A percentile compares a stretch with the other conserved stretches of the same genome.
These are phyloP conservation scores for Hydroisotoma schaefferi DNA, from an alignment of 2,888 invertebrate genomes.

Conservation along the genomic window DNA sequence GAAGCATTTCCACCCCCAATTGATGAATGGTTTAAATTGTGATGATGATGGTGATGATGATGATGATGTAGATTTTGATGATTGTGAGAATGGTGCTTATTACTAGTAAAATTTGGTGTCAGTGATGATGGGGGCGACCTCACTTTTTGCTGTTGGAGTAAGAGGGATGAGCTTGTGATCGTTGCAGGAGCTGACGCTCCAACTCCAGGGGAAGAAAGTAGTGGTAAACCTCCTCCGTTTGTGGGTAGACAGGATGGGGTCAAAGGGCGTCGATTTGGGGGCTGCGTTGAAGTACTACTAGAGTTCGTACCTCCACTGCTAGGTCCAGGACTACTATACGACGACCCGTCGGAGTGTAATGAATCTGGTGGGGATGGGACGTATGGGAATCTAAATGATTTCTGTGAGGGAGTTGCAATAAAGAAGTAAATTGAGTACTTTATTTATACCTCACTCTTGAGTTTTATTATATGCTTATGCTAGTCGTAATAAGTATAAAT, in stretches of 20 bases:
- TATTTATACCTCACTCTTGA: too few relatives aligned
- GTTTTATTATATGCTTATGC: neutral
- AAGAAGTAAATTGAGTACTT: too few relatives aligned
- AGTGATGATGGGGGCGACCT: slow-evolving; percentile 2
- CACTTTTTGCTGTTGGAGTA: slow-evolving; percentile 15
- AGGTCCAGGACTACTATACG: slow-evolving; percentile 44
- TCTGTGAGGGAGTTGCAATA: slow-evolving; percentile 26
- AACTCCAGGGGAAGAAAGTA: slow-evolving; percentile 35
- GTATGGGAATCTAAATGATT: slow-evolving; percentile 37
- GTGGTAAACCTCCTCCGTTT: slow-evolving; percentile 49
- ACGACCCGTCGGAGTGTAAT: slow-evolving; percentile 35
- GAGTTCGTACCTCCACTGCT: slow-evolving; percentile 49
- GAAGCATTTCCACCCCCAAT: neutral
- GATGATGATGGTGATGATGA: neutral
- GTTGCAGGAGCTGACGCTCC: slow-evolving; percentile 49
- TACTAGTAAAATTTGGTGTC: neutral
- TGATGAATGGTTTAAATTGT: neutral
- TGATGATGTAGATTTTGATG: neutral
- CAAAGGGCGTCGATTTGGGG: slow-evolving; percentile 54
- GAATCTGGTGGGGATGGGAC: slow-evolving; percentile 43
- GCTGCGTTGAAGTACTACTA: slow-evolving; percentile 51
- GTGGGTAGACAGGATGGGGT: slow-evolving; percentile 52
- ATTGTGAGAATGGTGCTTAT: neutral
- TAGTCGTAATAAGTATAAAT: neutral
- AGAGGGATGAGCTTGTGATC: slow-evolving; percentile 1